Base-by-base conservation (phyloP, 2,888 invertebrate genomes). In the Pandemis corylana region DNA sequence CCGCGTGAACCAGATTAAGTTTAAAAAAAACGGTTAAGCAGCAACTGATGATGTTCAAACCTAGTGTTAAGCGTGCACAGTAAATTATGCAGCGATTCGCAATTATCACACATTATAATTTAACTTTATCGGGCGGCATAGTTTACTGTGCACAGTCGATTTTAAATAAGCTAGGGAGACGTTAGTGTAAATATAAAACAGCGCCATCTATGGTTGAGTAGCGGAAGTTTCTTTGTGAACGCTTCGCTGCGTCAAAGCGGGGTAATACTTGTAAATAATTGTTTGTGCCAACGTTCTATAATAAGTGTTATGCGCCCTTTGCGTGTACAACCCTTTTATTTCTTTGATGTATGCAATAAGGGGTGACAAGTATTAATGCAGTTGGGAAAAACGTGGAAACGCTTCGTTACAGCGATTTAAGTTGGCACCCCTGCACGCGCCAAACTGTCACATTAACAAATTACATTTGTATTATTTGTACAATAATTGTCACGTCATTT, bases 41-140 rank as follows among this genome's bases (percentile, higher is more conserved):
- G 90, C 90, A 93, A 93, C 94, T 94, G 94, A 93, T 91, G 91
- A 94, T 93, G 94, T 94, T 94, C 94, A 94, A 94, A 94, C 84
- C 81, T 93, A 93, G 89, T 79, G 74, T 77, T 93, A 92, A 92
- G 84, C 87, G 82, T 84, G 85, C 86, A 83, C 84, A 81, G 85
- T 87, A 88, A 89, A 78, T 77, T 84, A 83, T 86, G 85, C 83
- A 85, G 81, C 76, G 75, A 77, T 82, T 79, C 78, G 77, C 77
- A 73, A 79, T 79, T 77, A 76, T 68, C 10, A 53, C 28, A 67
- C 36, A 67, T 67, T 67, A 56, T 66, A n/a, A 68, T 61, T 76
- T 56, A 7, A 20, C 9, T 69, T 68, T 61, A 42, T 15, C 53
- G 74, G 83, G 79, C 78, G 78, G 83, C 84, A 84, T 84, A 81